Base-by-base conservation (phyloP, 2,888 invertebrate species). In the Mechanitis messenoides region DNA sequence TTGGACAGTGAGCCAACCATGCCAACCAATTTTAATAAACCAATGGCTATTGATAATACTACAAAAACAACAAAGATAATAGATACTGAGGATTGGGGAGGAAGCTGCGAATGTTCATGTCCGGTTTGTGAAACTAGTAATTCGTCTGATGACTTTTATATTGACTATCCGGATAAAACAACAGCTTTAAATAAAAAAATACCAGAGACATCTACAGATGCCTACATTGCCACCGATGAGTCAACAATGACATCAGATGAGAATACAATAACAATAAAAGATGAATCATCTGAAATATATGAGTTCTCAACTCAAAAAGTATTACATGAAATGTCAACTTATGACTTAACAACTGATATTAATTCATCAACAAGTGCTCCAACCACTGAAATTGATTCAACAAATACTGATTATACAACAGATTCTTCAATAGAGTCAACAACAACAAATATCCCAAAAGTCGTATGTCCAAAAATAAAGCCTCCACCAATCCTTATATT, bases 401-500 rank as follows among this genome's bases (percentile, higher is more conserved):
- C 74, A 42, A 79, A 75, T 9, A 73, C 74, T 62, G 81, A 81
- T 67, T 62, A 65, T 38, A 76, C 78, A 73, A 67, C 62, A 57
- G 64, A 67, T 20, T 62, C 64, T 9, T 66, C 69, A 45, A 63
- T 74, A 60, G 78, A 78, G 65, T 68, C 73, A 60, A 69, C 77
- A 46, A 77, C 80, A 47, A 83, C 79, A 38, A 76, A 80, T 69
- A 66, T 66, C 66, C 78, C 80, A 67, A 78, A 80, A 76, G 84
- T 78, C 69, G 73, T 84, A 70, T 90, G 90, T 75, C 90, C 89
- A 75, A 87, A 88, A 79, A 73, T 89, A 78, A 80, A 76, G 78
- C 85, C 85, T 80, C 92, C 92, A 87, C 92, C 94, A 83, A 95
- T 96, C 88, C 93, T 96, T 77, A 94, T 96, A 81, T 91, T 96